These are phyloP conservation scores for Sycophila sp. DNA, from an alignment of 1,140 invertebrate species.

Conservation along the genomic window DNA sequence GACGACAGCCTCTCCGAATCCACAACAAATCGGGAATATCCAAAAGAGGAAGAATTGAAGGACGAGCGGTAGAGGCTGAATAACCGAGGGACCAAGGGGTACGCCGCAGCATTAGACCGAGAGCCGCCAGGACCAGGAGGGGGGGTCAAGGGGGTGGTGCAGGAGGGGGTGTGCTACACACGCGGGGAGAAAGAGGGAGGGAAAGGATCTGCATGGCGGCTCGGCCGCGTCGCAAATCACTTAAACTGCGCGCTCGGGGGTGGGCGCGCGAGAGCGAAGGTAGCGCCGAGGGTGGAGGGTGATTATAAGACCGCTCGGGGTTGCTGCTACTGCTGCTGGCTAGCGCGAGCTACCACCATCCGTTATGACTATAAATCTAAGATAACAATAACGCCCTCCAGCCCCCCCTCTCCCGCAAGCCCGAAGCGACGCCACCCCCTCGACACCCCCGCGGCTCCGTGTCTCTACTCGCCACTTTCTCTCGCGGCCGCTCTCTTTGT, in stretches of 20 bases:
- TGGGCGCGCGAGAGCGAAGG: conserved; percentile 45
- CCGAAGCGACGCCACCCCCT: conserved; percentile 38
- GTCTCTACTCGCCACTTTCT: conserved; percentile 19
- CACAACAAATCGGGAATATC: background rate
- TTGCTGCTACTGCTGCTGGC: conserved; percentile 55
- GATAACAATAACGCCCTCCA: conserved; percentile 66
- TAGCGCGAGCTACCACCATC: conserved; percentile 61
- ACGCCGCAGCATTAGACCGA: conserved; percentile 18
- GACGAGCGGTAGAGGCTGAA: background rate
- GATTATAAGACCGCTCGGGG: conserved; percentile 67
- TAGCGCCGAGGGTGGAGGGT: conserved; percentile 55
- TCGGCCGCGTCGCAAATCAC: conserved; percentile 66
- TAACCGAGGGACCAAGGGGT: conserved; percentile 24
- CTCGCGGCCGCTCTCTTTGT: conserved; percentile 41
- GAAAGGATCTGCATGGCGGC: conserved; percentile 65
- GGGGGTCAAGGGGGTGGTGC: no score
- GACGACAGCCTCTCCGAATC: conserved; percentile 28
- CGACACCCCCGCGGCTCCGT: conserved; percentile 43
- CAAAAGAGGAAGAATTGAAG: conserved; percentile 15
- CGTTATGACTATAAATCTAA: conserved; percentile 69
- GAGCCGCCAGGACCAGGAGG: background rate
- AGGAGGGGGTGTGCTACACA: no score
- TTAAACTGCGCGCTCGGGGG: conserved; percentile 61
- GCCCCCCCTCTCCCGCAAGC: conserved; percentile 36
- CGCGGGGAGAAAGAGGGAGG: conserved; percentile 18